Base-by-base conservation (phyloP, 1,140 invertebrate genomes). In the Adelges cooleyi region DNA sequence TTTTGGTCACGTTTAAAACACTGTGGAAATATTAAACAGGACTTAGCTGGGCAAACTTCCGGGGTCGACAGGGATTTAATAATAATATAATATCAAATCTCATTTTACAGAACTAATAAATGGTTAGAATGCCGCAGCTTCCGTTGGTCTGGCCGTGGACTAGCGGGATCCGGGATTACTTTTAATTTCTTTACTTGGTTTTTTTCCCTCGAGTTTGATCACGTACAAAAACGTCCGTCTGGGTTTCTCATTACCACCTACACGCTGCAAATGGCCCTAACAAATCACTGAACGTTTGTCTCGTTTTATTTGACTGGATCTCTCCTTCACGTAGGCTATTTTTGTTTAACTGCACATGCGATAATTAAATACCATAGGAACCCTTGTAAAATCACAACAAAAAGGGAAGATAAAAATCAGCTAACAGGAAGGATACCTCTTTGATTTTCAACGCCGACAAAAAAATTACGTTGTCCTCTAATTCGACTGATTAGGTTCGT, bases 171-270 rank as follows among this genome's bases (percentile, higher is more conserved):
- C 25, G 25, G 54, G 40, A 29, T 50, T 50, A 29, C 40, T 59
- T 59, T 59, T 59, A 59, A 59, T 59, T 59, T 59, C 44, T 46
- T 9, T 38, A 40, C 38, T 15, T n/a, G n/a, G 42, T 27, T 59
- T 56, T 59, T 59, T n/a, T n/a, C n/a, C n/a, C 54, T 13, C n/a
- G 17, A 59, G 54, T 59, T 59, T 59, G 54, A 59, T 59, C 54
- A 59, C 54, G 54, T 59, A 59, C 40, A 29, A 27, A 11, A 33
- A 29, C 23, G 54, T 29, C 29, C 29, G 29, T 33, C 29, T 33
- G 11, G 29, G 29, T 33, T 33, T 33, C 29, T 33, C 29, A 11
- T 33, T 33, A 33, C 29, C 29, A 33, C 29, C 29, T 33, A 33
- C 29, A 33, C 29, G 5, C 11, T 33, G 29, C 11, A 33, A 33